Base-by-base conservation (phyloP, 2,797 vertebrate species). In the Cercopithecus mitis region DNA sequence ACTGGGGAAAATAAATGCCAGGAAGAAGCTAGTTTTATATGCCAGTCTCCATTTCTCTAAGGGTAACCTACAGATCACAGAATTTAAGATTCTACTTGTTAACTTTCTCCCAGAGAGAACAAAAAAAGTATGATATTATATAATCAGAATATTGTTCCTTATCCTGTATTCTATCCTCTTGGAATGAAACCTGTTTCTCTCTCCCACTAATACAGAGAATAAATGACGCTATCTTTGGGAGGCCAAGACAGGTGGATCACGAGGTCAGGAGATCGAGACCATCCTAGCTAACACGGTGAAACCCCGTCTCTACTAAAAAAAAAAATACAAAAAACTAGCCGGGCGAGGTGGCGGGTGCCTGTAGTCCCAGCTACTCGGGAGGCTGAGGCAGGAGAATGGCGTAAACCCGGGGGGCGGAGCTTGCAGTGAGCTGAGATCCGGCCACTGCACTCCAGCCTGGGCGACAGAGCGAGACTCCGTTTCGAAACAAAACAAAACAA, bases 391-490 rank as follows among this genome's bases (percentile, higher is more conserved):
- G 43, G 43, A 45, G 43, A 45, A 45, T 45, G 43, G 43, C 10
- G 10, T 45, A 2, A 45, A 11, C 10, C 10, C 0, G 10, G 43
- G 43, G 11, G 43, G 43, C 1, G 43, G 10, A 45, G 10, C 0
- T 11, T 45, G 43, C 2, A 45, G 43, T 45, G 43, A 45, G 43
- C 43, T 11, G 10, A 45, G 43, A 45, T 45, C 43, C 10, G 10
- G 10, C 43, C 43, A 45, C 43, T 45, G 43, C 43, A 45, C 43
- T 45, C 43, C 43, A 45, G 43, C 43, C 10, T 45, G 43, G 43
- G 43, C 2, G 10, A 45, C 43, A 45, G 43, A 45, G 43, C 43
- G 43, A 45, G 43, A 45, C 43, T 45, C 43, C 10, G 10, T 45
- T 45, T 45, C 2, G 43, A 45, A 45, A 45, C 43, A 11, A 45